A percentile compares a stretch with the other conserved stretches of the same genome.
These are phyloP conservation scores for Xanthia togata DNA, from an alignment of 2,888 invertebrate species.

Conservation along the genomic window DNA sequence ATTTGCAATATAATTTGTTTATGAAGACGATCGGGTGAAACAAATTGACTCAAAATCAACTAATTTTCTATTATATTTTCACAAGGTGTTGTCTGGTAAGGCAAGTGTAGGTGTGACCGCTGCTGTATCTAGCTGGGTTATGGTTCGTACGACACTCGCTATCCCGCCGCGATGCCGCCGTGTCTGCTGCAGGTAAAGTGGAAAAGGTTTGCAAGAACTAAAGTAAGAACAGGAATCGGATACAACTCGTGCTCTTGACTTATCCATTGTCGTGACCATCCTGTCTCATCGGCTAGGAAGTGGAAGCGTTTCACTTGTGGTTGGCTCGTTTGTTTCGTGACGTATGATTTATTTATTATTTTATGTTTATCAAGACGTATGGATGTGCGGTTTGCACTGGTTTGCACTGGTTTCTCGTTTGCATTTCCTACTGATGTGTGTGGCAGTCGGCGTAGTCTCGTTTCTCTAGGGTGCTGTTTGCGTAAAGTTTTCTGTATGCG, in stretches of 20 bases:
- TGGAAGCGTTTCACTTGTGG: conserved; percentile 83
- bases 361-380: conserved; percentile 52
- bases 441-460: conserved; percentile 88
- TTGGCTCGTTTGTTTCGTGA: conserved; percentile 62
- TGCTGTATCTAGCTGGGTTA: conserved; percentile 87
- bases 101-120: conserved; percentile 89
- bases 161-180: conserved; percentile 82
- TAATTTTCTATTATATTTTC: conserved; percentile 90
- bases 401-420: conserved; percentile 81
- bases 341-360: conserved; percentile 56
- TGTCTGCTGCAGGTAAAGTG: conserved; percentile 87
- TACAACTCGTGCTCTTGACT: conserved; percentile 81
- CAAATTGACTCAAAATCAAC: conserved; percentile 89
- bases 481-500: conserved; percentile 80
- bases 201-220: conserved; percentile 86
- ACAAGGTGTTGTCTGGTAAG: conserved; percentile 91
- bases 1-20: conserved; percentile 78
- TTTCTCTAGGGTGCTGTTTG: conserved; percentile 86
- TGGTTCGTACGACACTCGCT: conserved; percentile 86
- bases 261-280: conserved; percentile 87
- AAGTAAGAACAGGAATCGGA: conserved; percentile 84
- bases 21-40: conserved; percentile 81
- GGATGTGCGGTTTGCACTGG: conserved; percentile 65
- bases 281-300: conserved; percentile 87
- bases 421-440: conserved; percentile 90